Conservation (phyloP, 2,888 invertebrate genomes). For the Aphidoletes aphidimyza region DNA sequence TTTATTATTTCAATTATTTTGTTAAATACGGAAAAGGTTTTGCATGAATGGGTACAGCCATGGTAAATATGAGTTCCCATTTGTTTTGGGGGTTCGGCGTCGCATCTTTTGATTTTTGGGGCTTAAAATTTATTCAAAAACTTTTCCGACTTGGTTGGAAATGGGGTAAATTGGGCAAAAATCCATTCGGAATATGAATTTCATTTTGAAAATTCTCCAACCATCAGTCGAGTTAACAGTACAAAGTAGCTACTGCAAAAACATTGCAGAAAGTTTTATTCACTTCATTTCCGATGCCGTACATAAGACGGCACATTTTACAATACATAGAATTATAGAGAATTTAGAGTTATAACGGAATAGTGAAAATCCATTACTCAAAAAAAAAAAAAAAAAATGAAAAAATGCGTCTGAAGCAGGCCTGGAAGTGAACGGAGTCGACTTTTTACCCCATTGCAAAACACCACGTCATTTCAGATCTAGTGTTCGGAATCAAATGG, state of each 20-base stretch:
- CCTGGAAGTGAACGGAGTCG: too few relatives aligned
- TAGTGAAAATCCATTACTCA: too few relatives aligned
- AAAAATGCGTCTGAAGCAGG: too few relatives aligned
- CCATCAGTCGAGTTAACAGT: background rate
- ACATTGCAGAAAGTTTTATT: background rate
- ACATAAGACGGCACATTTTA: background rate
- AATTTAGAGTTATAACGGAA: too few relatives aligned
- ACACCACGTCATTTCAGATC: too few relatives aligned
- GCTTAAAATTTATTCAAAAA: slow-evolving; percentile 10
- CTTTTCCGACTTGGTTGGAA: background rate
- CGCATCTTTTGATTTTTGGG: background rate
- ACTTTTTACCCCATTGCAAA: too few relatives aligned
- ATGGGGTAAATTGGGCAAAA: background rate
- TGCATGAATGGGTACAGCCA: background rate
- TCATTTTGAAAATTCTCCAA: background rate
- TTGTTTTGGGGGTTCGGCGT: background rate
- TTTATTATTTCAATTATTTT: slow-evolving; percentile 41
- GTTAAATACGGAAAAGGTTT: slow-evolving; percentile 31
- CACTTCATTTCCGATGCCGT: slow-evolving; percentile 22
- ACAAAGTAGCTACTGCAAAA: background rate
- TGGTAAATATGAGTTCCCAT: background rate
- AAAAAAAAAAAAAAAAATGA: too few relatives aligned
- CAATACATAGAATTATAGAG: too few relatives aligned
- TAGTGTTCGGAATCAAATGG: too few relatives aligned
- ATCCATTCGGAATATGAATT: background rate